Base-by-base conservation (phyloP, 2,888 invertebrate species). In the Lithophane ornitopus region DNA sequence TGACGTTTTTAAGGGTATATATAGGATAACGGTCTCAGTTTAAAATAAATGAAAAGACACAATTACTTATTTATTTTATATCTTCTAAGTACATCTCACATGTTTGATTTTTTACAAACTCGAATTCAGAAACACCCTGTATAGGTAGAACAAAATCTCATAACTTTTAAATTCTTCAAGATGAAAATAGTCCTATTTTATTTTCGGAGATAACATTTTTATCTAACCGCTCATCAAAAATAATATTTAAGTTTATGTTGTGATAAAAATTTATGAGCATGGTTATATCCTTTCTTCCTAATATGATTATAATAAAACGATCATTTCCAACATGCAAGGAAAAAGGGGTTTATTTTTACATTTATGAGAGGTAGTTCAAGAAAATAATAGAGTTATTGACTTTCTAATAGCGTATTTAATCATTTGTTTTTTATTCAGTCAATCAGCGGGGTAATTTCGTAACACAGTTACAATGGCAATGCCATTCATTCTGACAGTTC, bases 241-340 rank as follows among this genome's bases (percentile, higher is more conserved):
- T 44, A 19, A 52, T 58, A 58, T 69, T 78, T 58, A 54, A 78
- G 68, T 67, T 78, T 58, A 79, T 78, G 70, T 69, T 9, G 44
- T 1, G 26, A 78, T 83, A 79, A 83, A 79, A 79, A 63, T n/a
- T 63, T 52, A 83, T 54, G 62, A 68, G 34, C 28, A 11, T 56
- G 39, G 16, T 39, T 58, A 28, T 39, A 78, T n/a, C 26, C 19
- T 39, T 39, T 8, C 14, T 67, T 62, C 78, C 11, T 63, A 75
- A 62, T 75, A 78, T 61, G 52, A 76, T 65, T 61, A 65, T 59
- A 52, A 70, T 49, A 54, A 26, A 67, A 49, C 49, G 56, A 63
- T 67, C 54, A 77, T 62, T n/a, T 67, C 14, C 26, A 56, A 58
- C 16, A 26, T 67, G 3, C 1, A 12, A 26, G 54, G 63, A 26